A percentile compares a stretch with the other conserved stretches of the same genome.
Evolutionary conservation across 2,797 vertebrate species (phyloP).

Genomic region (Graptemys geographica): DNA sequence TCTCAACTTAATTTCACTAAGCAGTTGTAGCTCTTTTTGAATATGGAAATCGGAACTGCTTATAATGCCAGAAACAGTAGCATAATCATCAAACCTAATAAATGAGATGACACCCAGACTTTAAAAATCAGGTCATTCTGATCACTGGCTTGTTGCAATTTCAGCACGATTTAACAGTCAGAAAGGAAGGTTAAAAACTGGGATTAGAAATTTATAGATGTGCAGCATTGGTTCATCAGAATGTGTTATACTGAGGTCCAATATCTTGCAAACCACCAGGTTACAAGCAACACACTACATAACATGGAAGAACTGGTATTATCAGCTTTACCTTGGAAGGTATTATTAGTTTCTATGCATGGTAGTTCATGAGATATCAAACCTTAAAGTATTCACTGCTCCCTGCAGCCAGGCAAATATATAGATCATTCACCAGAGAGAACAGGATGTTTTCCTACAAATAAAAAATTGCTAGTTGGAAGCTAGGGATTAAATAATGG

Average conservation of each 20-base stretch:
- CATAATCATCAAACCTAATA: neutral
- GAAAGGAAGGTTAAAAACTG: neutral
- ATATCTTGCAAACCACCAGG: neutral
- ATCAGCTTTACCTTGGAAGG: neutral
- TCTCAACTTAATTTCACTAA: neutral
- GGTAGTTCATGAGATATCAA: neutral
- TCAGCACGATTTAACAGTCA: neutral
- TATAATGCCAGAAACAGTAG: neutral
- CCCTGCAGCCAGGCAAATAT: neutral
- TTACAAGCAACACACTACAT: neutral
- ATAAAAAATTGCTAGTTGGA: neutral
- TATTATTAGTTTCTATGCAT: fast-evolving
- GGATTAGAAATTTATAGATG: neutral
- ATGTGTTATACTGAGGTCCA: fast-evolving
- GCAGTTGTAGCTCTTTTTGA: neutral
- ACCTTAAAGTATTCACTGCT: neutral
- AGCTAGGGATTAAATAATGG: neutral
- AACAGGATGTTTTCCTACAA: neutral
- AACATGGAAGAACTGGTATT: neutral
- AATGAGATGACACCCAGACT: neutral
- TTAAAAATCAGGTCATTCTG: neutral
- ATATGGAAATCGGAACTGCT: neutral
- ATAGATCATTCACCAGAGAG: neutral
- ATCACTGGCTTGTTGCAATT: neutral
- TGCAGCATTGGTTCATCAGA: fast-evolving